Evolutionary conservation across 1,140 invertebrate species (phyloP), one percentile per base, ranked within the genome.

Genomic region (Brachionus koreanus): DNA sequence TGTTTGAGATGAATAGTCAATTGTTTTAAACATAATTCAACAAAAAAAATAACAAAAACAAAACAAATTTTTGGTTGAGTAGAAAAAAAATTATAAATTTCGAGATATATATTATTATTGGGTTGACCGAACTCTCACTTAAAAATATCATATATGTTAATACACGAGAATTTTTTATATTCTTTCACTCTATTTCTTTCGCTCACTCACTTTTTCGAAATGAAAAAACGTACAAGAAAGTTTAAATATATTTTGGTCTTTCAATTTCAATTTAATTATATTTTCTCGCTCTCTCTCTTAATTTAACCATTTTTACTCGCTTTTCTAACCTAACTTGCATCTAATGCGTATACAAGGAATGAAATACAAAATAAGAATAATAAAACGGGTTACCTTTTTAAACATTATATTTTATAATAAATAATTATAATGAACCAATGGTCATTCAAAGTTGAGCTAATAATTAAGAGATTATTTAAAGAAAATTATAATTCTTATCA

Each of bases 21-120:
- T 74, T 39, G 69, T 74, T 74, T 74, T 74, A 74, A 74, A 74
- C 69, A 74, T 74, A 69, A 74, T 46, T 72, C 39, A 74, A 74
- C 39, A 43, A 74, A 74, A 74, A 46, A 74, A 74, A 25, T 46
- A 46, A 25, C 42, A 46, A 74, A 74, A 74, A 19, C 19, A 46
- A 74, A 74, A 23, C 25, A 46, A 43, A 25, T 74, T 46, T 74
- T 74, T 23, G 39, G 39, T 74, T 74, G 39, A 46, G 37, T 74
- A 46, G 19, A 19, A 46, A 25, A 69, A n/a, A 25, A 46, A 25
- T 46, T 74, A 19, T 46, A 43, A 23, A 74, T 46, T 74, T 74
- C 69, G 43, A 74, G 35, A 69, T 69, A 39, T 69, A 37, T 69
- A 69, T 69, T 69, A 39, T 69, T 69, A 39, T 69, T 35, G 65